Evolutionary conservation across 2,113 vertebrate species (phyloP).

Genomic region (Salvator merianae): DNA sequence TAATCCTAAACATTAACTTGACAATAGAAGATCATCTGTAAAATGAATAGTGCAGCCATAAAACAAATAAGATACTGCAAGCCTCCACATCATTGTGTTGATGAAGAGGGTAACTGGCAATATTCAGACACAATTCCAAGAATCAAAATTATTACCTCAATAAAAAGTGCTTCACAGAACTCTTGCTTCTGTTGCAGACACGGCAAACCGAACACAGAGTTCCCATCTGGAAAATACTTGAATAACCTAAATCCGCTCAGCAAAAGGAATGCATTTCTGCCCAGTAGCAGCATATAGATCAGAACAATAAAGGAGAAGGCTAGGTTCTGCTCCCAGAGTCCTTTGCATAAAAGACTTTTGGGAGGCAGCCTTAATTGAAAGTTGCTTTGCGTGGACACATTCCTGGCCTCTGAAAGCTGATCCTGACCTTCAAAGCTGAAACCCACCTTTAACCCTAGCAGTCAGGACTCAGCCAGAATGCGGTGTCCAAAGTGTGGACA

Average conservation of each 20-base stretch:
- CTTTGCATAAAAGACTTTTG: no score
- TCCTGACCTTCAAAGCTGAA: no score
- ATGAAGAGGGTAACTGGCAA: neutral
- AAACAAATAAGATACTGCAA: conserved; percentile 15
- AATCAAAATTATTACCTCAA: neutral
- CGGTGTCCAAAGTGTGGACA: no score
- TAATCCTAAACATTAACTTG: conserved; percentile 19
- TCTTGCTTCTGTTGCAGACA: neutral
- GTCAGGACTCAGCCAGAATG: no score
- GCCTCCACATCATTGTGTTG: neutral
- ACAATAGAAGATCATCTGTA: conserved; percentile 5
- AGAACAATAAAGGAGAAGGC: no score
- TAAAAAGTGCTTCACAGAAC: neutral
- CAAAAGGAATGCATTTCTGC: neutral
- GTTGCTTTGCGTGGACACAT: no score
- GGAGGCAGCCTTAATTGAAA: no score
- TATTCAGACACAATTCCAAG: conserved; percentile 10
- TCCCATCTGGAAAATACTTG: neutral
- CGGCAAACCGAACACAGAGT: conserved; percentile 1
- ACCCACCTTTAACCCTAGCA: no score
- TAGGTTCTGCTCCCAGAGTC: no score
- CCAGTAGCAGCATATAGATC: no score
- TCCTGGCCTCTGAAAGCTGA: no score
- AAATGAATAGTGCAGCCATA: conserved; percentile 3
- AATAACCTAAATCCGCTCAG: neutral